These are phyloP conservation scores for Caligus rogercresseyi DNA, from an alignment of 1,140 invertebrate genomes.

Conservation along the genomic window DNA sequence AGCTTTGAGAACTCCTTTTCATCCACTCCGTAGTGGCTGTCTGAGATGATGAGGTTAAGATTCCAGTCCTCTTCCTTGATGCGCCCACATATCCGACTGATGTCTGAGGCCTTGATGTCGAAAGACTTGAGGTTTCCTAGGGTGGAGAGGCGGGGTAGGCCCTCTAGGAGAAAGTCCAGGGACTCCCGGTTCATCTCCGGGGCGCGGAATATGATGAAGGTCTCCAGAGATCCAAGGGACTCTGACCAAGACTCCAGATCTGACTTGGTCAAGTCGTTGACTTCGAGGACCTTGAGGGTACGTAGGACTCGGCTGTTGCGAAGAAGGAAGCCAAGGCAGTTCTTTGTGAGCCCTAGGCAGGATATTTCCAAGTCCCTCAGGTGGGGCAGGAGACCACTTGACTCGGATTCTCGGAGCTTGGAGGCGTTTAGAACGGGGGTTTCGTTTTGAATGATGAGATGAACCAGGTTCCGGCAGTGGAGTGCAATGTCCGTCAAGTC, in stretches of 20 bases:
- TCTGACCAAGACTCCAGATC: conserved; percentile 3
- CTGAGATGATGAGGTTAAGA: background rate
- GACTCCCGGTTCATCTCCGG: background rate
- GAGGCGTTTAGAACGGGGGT: background rate
- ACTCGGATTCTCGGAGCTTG: background rate
- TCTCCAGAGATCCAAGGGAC: background rate
- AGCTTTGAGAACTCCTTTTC: conserved; percentile 7
- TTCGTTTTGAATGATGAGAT: conserved; percentile 19
- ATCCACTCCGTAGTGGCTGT: background rate
- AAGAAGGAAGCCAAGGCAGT: background rate
- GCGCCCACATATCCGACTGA: background rate
- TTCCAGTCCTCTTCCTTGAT: conserved; percentile 9
- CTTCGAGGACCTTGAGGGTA: background rate
- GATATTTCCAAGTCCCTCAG: conserved; percentile 1
- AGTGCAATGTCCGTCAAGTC: conserved; percentile 6
- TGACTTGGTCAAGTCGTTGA: background rate
- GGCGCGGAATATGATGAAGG: background rate
- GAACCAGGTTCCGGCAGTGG: conserved; percentile 3
- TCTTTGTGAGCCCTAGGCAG: background rate
- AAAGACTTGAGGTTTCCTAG: conserved; percentile 4
- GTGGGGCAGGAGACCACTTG: background rate
- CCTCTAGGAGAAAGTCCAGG: background rate
- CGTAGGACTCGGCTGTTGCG: background rate
- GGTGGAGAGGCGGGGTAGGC: background rate
- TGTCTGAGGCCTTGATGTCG: conserved; percentile 1